Conservation (phyloP, 2,888 invertebrate species). For the Zhuqinia jingwanae region DNA sequence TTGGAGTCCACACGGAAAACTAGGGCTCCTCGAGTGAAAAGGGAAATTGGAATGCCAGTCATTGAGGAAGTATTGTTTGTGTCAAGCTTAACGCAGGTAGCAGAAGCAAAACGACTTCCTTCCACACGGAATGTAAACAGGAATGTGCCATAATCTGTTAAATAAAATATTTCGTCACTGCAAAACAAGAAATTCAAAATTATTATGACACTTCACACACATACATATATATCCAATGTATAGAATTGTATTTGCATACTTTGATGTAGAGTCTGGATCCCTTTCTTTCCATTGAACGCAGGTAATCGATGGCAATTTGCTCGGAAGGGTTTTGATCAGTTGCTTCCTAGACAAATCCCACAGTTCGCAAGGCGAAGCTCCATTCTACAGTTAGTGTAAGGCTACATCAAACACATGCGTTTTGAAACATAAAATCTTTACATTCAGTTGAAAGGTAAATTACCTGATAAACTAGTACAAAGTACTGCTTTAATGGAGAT, state of each 20-base stretch:
- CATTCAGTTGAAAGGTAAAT: too few species aligned
- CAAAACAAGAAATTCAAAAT: background rate
- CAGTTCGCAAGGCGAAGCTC: slow-evolving; percentile 77
- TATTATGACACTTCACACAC: background rate
- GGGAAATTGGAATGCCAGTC: slow-evolving; percentile 76
- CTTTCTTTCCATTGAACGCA: slow-evolving; percentile 77
- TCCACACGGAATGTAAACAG: slow-evolving; percentile 76
- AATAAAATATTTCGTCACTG: slow-evolving; percentile 54
- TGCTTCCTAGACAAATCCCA: slow-evolving; percentile 78
- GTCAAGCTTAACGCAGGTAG: slow-evolving; percentile 78
- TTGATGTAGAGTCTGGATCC: slow-evolving; percentile 71
- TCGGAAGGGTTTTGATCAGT: slow-evolving; percentile 76
- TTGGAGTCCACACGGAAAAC: slow-evolving; percentile 77
- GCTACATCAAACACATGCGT: background rate
- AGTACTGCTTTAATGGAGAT: slow-evolving; percentile 75
- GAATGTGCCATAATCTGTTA: slow-evolving; percentile 77
- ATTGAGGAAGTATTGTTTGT: slow-evolving; percentile 72
- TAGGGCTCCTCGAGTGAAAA: slow-evolving; percentile 73
- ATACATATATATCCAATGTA: background rate
- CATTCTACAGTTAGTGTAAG: too few species aligned
- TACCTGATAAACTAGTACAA: slow-evolving; percentile 77
- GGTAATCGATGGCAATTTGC: slow-evolving; percentile 77
- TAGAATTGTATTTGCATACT: slow-evolving; percentile 56
- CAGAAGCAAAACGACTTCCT: slow-evolving; percentile 78
- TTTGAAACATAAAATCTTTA: too few species aligned